Percentiles rank a stretch among this genome's conserved stretches.
Evolutionary conservation across 1,140 invertebrate species (phyloP).

Genomic region (Drosophila takahashii): DNA sequence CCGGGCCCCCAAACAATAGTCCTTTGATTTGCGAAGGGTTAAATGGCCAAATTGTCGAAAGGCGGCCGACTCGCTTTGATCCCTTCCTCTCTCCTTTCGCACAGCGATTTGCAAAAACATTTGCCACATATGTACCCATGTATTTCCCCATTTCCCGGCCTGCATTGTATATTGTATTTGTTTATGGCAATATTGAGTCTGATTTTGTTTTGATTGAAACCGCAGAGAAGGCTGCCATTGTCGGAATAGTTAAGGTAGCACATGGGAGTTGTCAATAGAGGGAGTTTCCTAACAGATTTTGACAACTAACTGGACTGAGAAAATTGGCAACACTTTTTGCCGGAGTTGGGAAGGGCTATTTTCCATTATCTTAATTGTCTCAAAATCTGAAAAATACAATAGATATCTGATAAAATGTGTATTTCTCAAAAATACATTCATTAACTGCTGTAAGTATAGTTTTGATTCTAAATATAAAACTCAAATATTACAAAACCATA

Average conservation of each 20-base stretch:
- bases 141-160: constrained; percentile 15
- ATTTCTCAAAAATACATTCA: too few species aligned
- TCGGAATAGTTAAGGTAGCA: constrained; percentile 16
- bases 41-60: constrained; percentile 53
- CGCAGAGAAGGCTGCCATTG: constrained; percentile 39
- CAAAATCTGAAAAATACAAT: not conserved
- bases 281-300: constrained; percentile 32
- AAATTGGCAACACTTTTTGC: not conserved
- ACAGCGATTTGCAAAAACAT: constrained; percentile 49
- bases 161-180: constrained; percentile 57
- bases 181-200: constrained; percentile 58
- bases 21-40: constrained; percentile 64
- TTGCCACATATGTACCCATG: not conserved
- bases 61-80: constrained; percentile 56
- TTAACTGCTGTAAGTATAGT: too few species aligned
- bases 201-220: constrained; percentile 45
- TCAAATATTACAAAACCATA: too few species aligned
- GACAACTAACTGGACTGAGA: constrained; percentile 28
- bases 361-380: not conserved
- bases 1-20: constrained; percentile 49
- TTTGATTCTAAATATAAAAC: too few species aligned
- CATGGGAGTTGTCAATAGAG: constrained; percentile 13
- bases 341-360: not conserved
- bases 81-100: constrained; percentile 47
- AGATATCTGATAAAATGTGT: not conserved